These are phyloP conservation scores for Scaptomyza polygonia DNA, from an alignment of 2,888 invertebrate species.

Conservation along the genomic window DNA sequence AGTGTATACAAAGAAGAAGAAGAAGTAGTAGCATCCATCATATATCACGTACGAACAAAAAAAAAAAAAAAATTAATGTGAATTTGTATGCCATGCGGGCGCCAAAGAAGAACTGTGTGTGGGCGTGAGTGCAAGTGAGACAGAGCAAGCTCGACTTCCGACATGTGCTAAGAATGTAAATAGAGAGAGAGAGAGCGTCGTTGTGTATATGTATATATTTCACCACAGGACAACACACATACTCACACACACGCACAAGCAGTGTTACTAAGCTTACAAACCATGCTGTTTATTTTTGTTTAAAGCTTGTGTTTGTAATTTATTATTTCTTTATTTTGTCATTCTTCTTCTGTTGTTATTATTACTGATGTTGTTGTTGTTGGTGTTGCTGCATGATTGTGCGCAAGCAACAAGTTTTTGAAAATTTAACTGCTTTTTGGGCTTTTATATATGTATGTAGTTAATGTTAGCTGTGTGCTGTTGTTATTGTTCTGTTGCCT, in stretches of 20 bases:
- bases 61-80: conserved; percentile 1
- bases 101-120: conserved; percentile 4
- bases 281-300: conserved; percentile 4
- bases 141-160: conserved; percentile 33
- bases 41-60: conserved; percentile 51
- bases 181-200: conserved; percentile 4
- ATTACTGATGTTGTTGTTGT: background rate
- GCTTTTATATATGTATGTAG: conserved; percentile 28
- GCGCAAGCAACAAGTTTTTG: conserved; percentile 60
- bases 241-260: background rate
- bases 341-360: conserved; percentile 6
- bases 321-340: conserved; percentile 23
- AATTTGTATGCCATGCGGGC: conserved; percentile 60
- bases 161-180: conserved; percentile 19
- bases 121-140: background rate
- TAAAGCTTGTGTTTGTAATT: conserved; percentile 26
- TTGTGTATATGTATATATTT: conserved; percentile 27
- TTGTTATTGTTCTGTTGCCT: conserved; percentile 14
- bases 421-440: conserved; percentile 38
- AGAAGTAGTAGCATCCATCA: conserved; percentile 40
- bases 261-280: conserved; percentile 11
- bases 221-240: conserved; percentile 42
- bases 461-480: conserved; percentile 7
- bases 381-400: conserved; percentile 17
- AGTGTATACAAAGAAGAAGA: conserved; percentile 18